Base-by-base conservation (phyloP, 2,113 vertebrate species). In the Channa argus region DNA sequence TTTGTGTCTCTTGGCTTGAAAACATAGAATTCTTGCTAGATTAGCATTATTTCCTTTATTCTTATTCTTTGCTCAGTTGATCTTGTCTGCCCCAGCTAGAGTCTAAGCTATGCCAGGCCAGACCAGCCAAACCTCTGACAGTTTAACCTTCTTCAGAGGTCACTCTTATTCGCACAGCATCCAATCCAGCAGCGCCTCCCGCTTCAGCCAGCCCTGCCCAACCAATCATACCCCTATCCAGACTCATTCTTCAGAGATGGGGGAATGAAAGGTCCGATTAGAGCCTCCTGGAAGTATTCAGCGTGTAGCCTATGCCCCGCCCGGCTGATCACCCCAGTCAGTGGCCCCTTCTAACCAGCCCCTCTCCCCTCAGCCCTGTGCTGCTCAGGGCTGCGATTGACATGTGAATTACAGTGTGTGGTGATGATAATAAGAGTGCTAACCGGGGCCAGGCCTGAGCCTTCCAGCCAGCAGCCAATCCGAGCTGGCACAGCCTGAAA, bases 331-430 rank as follows among this genome's bases (percentile, higher is more conserved):
- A 70, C 67, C 80, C 85, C 67, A 63, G 75, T 44, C 34, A 8
- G 71, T 24, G 74, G 88, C 85, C 86, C 85, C 91, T 77, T 80
- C 90, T 78, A 80, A 82, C 82, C 82, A 73, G 74, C 78, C 59
- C 64, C 68, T 54, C 74, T 78, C 88, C 80, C 63, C 72, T 80
- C 65, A 8, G 75, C 80, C 78, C 73, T 61, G 83, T 43, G 12
- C 79, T 49, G 55, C 84, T 84, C 84, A 2, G 74, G 24, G 78
- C 78, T 73, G 66, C 94, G 93, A 95, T 90, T 94, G 94, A 92
- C 94, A 94, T 93, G 91, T 93, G 93, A 95, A 95, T 94, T 94
- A 93, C 91, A 94, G 89, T 89, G 89, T 93, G 92, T 85, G 90
- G 93, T 93, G 91, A 93, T 91, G 92, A 94, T 94, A 95, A 95